A percentile compares a stretch with the other conserved stretches of the same genome.
Evolutionary conservation across 2,888 invertebrate species (phyloP).

Genomic region (Parochlus steinenii): DNA sequence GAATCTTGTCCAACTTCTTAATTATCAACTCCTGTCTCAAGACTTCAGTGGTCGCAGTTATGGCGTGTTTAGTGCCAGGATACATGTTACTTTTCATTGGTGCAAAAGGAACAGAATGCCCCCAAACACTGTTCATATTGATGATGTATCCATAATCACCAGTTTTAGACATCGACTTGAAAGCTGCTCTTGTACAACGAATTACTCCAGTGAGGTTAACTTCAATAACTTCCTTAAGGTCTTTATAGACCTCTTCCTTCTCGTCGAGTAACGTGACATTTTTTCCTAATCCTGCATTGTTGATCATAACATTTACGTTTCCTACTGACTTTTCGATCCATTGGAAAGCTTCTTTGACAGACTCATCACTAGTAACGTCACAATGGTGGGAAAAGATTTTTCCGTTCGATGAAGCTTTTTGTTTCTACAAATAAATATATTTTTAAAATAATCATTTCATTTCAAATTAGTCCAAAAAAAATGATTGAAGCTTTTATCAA

Average conservation of each 20-base stretch:
- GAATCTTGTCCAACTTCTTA: no score
- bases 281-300: slow-evolving; percentile 1
- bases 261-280: not conserved
- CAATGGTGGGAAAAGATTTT: slow-evolving; percentile 1
- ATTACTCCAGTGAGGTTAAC: slow-evolving; percentile 4
- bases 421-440: slow-evolving; percentile 1
- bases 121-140: no score
- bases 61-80: no score
- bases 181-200: slow-evolving; percentile 3
- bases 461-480: no score
- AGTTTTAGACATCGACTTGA: slow-evolving; percentile 7
- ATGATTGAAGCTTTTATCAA: no score
- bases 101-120: no score
- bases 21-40: no score
- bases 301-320: slow-evolving; percentile 4
- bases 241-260: not conserved
- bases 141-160: no score
- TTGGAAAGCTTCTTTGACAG: not conserved
- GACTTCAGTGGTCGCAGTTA: no score
- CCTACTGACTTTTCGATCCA: slow-evolving; percentile 7
- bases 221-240: slow-evolving; percentile 3
- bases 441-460: no score
- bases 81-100: no score
- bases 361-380: slow-evolving; percentile 4
- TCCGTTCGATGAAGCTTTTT: no score